A percentile compares a stretch with the other conserved stretches of the same genome.
Evolutionary conservation across 2,888 invertebrate genomes (phyloP).

Genomic region (Itoplectis maculator): DNA sequence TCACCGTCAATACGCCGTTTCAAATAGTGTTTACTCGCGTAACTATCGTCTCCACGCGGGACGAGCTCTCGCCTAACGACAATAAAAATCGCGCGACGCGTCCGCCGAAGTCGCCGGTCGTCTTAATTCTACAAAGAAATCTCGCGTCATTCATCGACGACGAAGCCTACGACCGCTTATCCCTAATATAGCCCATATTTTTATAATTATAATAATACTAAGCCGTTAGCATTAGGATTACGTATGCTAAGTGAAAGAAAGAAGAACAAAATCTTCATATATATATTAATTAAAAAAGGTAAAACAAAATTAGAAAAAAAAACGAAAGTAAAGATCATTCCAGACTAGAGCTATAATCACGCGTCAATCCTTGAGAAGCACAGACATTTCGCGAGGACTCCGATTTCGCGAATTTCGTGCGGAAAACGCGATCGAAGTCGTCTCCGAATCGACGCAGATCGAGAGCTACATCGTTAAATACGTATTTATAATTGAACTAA

Average conservation of each 20-base stretch:
- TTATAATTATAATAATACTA: slow-evolving; percentile 73
- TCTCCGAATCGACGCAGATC: slow-evolving; percentile 31
- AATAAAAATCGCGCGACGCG: slow-evolving; percentile 44
- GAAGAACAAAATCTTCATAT: slow-evolving; percentile 51
- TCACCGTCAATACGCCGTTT: slow-evolving; percentile 14
- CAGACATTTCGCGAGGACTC: slow-evolving; percentile 44
- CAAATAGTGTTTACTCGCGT: slow-evolving; percentile 29
- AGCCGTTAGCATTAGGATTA: slow-evolving; percentile 72
- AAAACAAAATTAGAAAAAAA: slow-evolving; percentile 49
- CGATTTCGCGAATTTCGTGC: slow-evolving; percentile 7
- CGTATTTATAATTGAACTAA: slow-evolving; percentile 44
- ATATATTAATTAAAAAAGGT: slow-evolving; percentile 45
- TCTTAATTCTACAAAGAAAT: slow-evolving; percentile 44
- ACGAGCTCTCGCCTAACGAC: slow-evolving; percentile 28
- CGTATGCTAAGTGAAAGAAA: slow-evolving; percentile 61
- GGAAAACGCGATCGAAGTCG: slow-evolving; percentile 13
- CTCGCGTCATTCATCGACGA: slow-evolving; percentile 44
- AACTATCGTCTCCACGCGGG: slow-evolving; percentile 50
- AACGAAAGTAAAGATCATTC: slow-evolving; percentile 61
- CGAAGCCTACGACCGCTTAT: slow-evolving; percentile 63
- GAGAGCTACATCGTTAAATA: slow-evolving; percentile 43
- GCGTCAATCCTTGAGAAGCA: slow-evolving; percentile 67
- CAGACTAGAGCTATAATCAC: slow-evolving; percentile 81
- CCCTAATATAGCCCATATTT: slow-evolving; percentile 68
- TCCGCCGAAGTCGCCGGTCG: slow-evolving; percentile 8